A percentile compares a stretch with the other conserved stretches of the same genome.
Conservation (phyloP, 2,797 vertebrate species). For the Clamator glandarius region DNA sequence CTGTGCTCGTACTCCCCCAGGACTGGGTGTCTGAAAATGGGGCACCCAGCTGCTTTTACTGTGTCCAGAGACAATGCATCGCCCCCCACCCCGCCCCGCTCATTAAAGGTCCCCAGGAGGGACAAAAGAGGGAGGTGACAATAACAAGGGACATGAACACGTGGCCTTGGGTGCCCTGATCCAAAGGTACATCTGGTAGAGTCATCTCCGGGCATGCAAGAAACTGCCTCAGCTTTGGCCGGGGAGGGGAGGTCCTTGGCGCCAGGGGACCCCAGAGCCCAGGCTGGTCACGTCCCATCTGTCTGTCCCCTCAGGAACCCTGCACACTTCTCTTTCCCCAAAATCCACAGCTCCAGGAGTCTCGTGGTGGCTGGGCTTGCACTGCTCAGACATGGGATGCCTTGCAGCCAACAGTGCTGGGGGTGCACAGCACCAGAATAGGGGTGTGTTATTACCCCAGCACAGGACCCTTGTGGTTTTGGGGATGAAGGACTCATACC, state of each 20-base stretch:
- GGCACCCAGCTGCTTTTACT: background rate
- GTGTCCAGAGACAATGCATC: no score
- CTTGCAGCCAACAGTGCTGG: background rate
- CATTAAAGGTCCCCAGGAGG: background rate
- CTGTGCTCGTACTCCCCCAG: fast-evolving
- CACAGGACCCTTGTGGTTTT: background rate
- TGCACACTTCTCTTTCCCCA: background rate
- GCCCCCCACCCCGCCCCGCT: no score
- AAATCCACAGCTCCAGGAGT: background rate
- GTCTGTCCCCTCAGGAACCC: background rate
- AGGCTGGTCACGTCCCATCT: background rate
- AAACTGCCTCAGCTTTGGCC: background rate
- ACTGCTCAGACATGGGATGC: background rate
- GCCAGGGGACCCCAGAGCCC: background rate
- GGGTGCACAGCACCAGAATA: background rate
- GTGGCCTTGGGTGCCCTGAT: background rate
- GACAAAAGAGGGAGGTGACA: slow-evolving; percentile 22
- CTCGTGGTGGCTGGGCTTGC: background rate
- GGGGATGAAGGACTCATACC: background rate
- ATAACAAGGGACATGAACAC: background rate
- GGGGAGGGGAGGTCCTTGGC: background rate
- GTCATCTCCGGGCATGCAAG: background rate
- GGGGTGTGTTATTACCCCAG: background rate
- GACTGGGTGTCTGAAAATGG: background rate
- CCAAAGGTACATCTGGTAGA: slow-evolving; percentile 58